Base-by-base conservation (phyloP, 1,140 invertebrate genomes). In the Olivierus martensii region DNA sequence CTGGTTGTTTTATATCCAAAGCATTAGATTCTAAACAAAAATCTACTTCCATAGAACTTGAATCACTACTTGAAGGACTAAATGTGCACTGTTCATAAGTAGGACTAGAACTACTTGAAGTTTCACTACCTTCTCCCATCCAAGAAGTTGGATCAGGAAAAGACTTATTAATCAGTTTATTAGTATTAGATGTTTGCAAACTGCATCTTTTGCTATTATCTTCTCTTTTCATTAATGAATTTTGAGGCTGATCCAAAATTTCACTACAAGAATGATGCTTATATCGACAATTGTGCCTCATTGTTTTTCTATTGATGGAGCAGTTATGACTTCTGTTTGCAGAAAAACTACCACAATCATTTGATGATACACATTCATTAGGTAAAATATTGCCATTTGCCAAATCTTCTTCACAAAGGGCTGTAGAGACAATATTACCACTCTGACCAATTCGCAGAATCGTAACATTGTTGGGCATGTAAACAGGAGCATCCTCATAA, bases 21-120 rank as follows among this genome's bases (percentile, higher is more conserved):
- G 28, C 2, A 28, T 28, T 28, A 28, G 28, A 28, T 6, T 28
- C 28, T 28, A 28, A 28, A 28, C 28, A 9, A 38, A 61, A 61
- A 9, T 58, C 51, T n/a, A 52, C 54, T 53, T 61, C 59, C 2
- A 51, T 43, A 28, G 58, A 61, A 53, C 60, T 61, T 2, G 60
- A 60, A 49, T 61, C 59, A 52, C 60, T 61, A 17, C 56, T 61
- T 6, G 59, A 54, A 17, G 59, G 59, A 52, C 60, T 61, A 14
- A 48, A 17, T 28, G 57, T 61, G 17, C 47, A 51, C 14, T 54
- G 57, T 28, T 60, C 59, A 37, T 58, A 60, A 17, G 55, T 61
- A 10, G 59, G 60, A 45, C 49, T 58, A 14, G 60, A 61, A 42
- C 55, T 58, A 15, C 49, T 56, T 11, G 61, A 58, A 12, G 59